These are phyloP conservation scores for Lasioglossum figueresi DNA, from an alignment of 2,888 invertebrate genomes.

Conservation along the genomic window DNA sequence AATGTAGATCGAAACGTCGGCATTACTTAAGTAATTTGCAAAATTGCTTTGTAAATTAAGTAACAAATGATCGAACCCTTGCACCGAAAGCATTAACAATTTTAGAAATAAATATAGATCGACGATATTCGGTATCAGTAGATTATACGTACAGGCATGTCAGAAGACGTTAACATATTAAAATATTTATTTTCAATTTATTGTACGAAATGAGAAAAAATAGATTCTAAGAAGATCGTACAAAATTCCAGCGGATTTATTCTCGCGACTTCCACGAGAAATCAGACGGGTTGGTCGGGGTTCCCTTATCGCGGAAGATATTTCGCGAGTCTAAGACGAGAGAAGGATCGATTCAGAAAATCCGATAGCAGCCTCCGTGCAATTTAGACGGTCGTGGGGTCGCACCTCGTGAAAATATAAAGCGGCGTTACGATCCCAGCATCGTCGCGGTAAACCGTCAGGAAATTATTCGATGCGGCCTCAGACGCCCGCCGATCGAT, in stretches of 20 bases:
- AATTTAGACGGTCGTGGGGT: not conserved
- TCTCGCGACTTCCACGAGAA: not conserved
- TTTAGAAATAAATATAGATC: too few relatives aligned
- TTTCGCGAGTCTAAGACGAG: not conserved
- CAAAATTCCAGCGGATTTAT: not conserved
- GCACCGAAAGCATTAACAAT: too few relatives aligned
- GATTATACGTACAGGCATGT: too few relatives aligned
- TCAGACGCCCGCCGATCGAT: constrained; percentile 53
- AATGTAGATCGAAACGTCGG: too few relatives aligned
- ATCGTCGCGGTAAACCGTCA: constrained; percentile 3
- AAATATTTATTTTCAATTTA: too few relatives aligned
- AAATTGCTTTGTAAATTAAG: too few relatives aligned
- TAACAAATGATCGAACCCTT: too few relatives aligned
- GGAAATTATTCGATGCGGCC: not conserved
- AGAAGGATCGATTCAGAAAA: not conserved
- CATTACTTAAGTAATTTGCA: too few relatives aligned
- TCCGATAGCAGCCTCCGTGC: not conserved
- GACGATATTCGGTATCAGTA: too few relatives aligned
- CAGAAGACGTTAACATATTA: too few relatives aligned
- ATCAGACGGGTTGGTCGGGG: not conserved
- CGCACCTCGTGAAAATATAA: not conserved
- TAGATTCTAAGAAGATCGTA: not conserved
- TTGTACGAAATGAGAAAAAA: too few relatives aligned
- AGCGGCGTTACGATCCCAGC: not conserved
- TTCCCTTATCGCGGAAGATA: not conserved